Conservation (phyloP, 53 echinoderm and acorn worm species). For the Stichopus horrens region DNA sequence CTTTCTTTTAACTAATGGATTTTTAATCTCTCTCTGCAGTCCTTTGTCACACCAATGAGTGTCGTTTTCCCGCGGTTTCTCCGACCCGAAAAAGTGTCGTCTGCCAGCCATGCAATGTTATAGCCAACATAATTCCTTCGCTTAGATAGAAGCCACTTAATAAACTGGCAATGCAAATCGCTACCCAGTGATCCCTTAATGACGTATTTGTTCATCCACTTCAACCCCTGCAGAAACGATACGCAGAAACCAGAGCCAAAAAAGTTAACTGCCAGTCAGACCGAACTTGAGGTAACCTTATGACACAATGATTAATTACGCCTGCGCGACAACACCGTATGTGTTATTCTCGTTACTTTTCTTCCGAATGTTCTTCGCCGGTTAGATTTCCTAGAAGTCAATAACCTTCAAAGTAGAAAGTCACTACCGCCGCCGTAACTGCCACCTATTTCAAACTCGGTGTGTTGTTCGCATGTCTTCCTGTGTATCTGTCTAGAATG, state of each 20-base stretch:
- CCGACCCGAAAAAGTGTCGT: neutral
- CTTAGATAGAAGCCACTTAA: neutral
- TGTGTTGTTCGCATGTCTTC: too few relatives aligned
- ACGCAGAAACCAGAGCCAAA: neutral
- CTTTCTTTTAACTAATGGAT: neutral
- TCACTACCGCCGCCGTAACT: too few relatives aligned
- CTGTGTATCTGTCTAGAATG: too few relatives aligned
- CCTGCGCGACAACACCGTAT: neutral
- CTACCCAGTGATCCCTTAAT: conserved; percentile 14
- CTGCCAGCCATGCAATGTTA: neutral
- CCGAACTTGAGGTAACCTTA: conserved; percentile 2
- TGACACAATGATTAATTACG: conserved; percentile 28
- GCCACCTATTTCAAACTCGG: too few relatives aligned
- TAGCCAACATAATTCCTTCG: too few relatives aligned
- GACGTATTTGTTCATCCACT: conserved; percentile 34
- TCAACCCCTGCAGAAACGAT: neutral
- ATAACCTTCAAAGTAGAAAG: conserved; percentile 7
- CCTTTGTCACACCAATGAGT: neutral
- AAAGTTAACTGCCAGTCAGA: conserved; percentile 3
- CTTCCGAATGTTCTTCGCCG: neutral
- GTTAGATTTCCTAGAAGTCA: conserved; percentile 28
- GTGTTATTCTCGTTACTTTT: conserved; percentile 12
- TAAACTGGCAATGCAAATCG: neutral
- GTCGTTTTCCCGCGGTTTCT: neutral
- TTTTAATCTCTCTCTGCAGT: neutral